Conservation (phyloP, 2,113 vertebrate species). For the Donacobius atricapilla region DNA sequence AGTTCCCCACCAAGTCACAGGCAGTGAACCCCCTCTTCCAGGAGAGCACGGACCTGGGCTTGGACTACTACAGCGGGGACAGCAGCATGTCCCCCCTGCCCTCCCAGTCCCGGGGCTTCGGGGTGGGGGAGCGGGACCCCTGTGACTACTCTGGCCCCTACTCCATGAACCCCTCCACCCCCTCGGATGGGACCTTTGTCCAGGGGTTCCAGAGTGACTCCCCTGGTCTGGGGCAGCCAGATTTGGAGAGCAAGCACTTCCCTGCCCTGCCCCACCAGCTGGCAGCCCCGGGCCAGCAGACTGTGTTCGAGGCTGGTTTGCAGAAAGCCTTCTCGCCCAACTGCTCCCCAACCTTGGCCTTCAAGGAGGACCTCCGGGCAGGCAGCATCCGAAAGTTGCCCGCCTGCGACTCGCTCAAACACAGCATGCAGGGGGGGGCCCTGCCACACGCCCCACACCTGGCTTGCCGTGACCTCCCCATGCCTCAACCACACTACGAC, state of each 20-base stretch:
- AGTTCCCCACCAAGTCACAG: constrained; percentile 80
- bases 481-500: constrained; percentile 92
- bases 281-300: constrained; percentile 70
- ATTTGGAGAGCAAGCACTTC: constrained; percentile 84
- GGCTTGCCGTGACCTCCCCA: constrained; percentile 84
- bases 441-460: constrained; percentile 71
- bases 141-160: constrained; percentile 96
- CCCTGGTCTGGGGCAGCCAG: constrained; percentile 83
- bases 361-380: constrained; percentile 79
- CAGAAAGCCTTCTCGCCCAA: constrained; percentile 92
- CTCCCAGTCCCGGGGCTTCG: constrained; percentile 86
- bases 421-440: constrained; percentile 68
- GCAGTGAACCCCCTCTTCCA: constrained; percentile 86
- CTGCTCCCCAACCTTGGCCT: constrained; percentile 87
- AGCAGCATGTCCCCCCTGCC: constrained; percentile 95
- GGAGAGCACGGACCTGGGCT: constrained; percentile 83
- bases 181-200: constrained; percentile 91
- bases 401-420: constrained; percentile 87
- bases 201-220: constrained; percentile 94
- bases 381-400: constrained; percentile 81
- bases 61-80: constrained; percentile 97
- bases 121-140: constrained; percentile 84
- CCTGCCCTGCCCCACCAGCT: constrained; percentile 80
- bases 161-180: constrained; percentile 93
- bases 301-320: constrained; percentile 74